Percentiles rank a stretch among this genome's conserved stretches.
phyloP scores from a whole-genome alignment of 2,113 vertebrate genomes.

The Takifugu flavidus region DNA sequence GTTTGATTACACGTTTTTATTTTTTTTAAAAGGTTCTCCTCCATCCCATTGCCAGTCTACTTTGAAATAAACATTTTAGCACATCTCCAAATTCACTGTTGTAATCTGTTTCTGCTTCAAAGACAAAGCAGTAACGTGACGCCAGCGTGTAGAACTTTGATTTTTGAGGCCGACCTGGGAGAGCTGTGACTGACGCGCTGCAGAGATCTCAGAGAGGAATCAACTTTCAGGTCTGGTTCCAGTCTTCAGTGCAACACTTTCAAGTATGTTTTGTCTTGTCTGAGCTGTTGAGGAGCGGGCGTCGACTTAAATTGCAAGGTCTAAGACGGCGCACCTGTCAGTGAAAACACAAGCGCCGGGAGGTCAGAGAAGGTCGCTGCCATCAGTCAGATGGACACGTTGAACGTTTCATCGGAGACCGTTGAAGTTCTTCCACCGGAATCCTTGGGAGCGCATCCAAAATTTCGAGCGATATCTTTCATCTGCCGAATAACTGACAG shows the following conservation, averaged over 20 bases:
- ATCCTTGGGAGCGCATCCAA: too few relatives aligned
- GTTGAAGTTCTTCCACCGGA: too few relatives aligned
- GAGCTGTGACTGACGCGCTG: constrained; percentile 31
- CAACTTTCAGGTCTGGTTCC: constrained; percentile 51
- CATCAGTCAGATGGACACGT: background rate
- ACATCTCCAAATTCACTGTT: too few relatives aligned
- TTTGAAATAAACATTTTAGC: too few relatives aligned
- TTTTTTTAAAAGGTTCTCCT: too few relatives aligned
- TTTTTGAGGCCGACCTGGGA: background rate
- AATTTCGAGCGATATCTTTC: constrained; percentile 33
- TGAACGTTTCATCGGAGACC: too few relatives aligned
- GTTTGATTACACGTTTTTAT: too few relatives aligned
- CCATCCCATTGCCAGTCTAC: too few relatives aligned
- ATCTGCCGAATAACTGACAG: constrained; percentile 45
- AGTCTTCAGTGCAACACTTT: constrained; percentile 39
- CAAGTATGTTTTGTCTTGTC: constrained; percentile 58
- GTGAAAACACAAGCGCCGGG: constrained; percentile 16
- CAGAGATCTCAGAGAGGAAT: constrained; percentile 39
- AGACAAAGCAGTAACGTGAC: constrained; percentile 31
- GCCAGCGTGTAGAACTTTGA: constrained; percentile 17
- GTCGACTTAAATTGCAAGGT: constrained; percentile 40
- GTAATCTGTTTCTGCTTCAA: background rate
- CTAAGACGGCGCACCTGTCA: constrained; percentile 48
- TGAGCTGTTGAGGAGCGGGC: constrained; percentile 45
- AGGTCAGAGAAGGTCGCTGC: constrained; percentile 5